Percentiles rank a stretch among this genome's conserved stretches.
These are phyloP conservation scores for Ranitomeya imitator DNA, from an alignment of 2,113 vertebrate genomes.

Conservation along the genomic window DNA sequence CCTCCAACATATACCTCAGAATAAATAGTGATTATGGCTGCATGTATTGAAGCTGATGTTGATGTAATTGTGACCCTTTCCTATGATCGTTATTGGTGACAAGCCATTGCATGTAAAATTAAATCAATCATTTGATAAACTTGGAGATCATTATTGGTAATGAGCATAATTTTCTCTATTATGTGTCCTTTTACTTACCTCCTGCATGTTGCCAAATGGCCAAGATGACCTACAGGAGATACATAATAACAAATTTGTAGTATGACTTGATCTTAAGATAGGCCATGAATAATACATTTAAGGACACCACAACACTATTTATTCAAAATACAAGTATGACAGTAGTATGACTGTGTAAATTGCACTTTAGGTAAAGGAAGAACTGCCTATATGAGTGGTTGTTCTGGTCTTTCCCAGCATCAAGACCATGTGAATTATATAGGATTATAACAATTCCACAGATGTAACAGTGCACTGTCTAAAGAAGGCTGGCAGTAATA, in stretches of 20 bases:
- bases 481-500: too few species aligned
- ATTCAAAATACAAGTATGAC: background rate
- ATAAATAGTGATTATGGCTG: background rate
- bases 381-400: background rate
- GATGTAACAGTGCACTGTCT: too few species aligned
- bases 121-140: conserved; percentile 7
- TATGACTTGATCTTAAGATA: background rate
- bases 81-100: background rate
- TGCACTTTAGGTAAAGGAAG: background rate
- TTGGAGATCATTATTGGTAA: conserved; percentile 14
- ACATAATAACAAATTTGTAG: background rate
- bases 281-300: background rate
- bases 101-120: conserved; percentile 1
- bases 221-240: conserved; percentile 26
- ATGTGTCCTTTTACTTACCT: background rate
- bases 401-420: too few species aligned
- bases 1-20: background rate
- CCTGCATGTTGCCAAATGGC: background rate
- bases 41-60: background rate
- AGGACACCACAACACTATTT: background rate
- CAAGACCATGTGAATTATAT: too few species aligned
- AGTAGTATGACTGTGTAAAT: background rate
- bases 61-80: background rate
- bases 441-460: too few species aligned
- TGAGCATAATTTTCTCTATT: conserved; percentile 5